These are phyloP conservation scores for Periparus ater DNA, from an alignment of 2,797 vertebrate genomes.

Conservation along the genomic window DNA sequence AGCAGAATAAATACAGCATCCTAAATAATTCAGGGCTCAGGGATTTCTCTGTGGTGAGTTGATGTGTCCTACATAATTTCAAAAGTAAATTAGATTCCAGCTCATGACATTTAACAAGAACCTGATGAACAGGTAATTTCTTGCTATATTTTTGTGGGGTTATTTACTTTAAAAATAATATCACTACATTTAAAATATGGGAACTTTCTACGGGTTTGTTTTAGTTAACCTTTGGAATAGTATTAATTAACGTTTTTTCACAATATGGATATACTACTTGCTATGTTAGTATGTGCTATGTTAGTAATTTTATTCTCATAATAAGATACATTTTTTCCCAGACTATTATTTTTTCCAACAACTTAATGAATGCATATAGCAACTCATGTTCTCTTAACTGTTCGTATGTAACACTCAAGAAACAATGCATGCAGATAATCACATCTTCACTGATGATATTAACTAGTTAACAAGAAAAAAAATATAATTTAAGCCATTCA, in stretches of 20 bases:
- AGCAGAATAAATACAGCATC: background rate
- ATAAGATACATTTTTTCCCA: background rate
- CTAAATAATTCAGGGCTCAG: background rate
- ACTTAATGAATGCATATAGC: background rate
- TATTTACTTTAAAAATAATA: background rate
- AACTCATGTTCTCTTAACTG: background rate
- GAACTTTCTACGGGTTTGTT: background rate
- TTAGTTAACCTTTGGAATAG: background rate
- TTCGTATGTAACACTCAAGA: background rate
- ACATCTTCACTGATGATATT: background rate
- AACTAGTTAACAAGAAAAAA: background rate
- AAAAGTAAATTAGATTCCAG: background rate
- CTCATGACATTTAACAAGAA: background rate
- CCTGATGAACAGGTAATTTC: background rate
- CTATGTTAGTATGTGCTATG: background rate
- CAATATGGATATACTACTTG: background rate
- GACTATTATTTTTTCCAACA: background rate
- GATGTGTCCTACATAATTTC: background rate
- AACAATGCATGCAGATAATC: background rate
- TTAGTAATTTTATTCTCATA: background rate
- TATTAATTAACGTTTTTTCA: background rate
- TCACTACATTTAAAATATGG: background rate
- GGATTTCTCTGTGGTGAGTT: background rate
- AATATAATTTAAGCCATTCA: background rate
- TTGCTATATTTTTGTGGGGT: background rate